phyloP scores from a whole-genome alignment of 2,113 vertebrate species.

The Astatotilapia flaviijosephi region DNA sequence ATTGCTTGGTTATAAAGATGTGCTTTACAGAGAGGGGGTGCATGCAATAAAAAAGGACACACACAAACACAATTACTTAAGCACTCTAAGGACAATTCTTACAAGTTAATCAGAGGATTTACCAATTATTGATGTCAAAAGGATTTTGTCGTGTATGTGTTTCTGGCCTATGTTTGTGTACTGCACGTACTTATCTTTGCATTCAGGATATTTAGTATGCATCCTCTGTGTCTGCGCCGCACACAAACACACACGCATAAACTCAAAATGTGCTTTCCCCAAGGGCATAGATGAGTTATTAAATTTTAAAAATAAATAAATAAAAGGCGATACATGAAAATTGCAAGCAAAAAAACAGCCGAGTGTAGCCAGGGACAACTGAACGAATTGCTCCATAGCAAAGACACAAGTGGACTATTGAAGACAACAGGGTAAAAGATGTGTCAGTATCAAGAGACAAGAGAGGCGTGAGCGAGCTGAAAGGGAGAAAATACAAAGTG shows the following conservation, averaged over 20 bases:
- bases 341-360: not conserved
- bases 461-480: not conserved
- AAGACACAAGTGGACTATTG: not conserved
- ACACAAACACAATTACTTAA: constrained; percentile 76
- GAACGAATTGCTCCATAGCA: not conserved
- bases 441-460: constrained; percentile 11
- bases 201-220: constrained; percentile 7
- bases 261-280: not conserved
- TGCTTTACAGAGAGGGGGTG: constrained; percentile 69
- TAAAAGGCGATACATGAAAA: not conserved
- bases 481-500: not conserved
- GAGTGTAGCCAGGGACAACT: not conserved
- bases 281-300: not conserved
- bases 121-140: constrained; percentile 70
- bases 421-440: constrained; percentile 17
- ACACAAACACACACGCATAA: not conserved
- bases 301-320: not conserved
- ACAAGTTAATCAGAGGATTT: constrained; percentile 71
- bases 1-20: constrained; percentile 83
- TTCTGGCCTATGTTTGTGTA: constrained; percentile 6
- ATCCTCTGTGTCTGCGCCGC: not conserved
- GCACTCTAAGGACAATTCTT: constrained; percentile 67
- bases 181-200: constrained; percentile 4
- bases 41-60: constrained; percentile 62
- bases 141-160: constrained; percentile 44